Percentiles rank a stretch among this genome's conserved stretches.
Conservation (phyloP, 1,140 invertebrate species). For the Cardiocondyla obscurior region DNA sequence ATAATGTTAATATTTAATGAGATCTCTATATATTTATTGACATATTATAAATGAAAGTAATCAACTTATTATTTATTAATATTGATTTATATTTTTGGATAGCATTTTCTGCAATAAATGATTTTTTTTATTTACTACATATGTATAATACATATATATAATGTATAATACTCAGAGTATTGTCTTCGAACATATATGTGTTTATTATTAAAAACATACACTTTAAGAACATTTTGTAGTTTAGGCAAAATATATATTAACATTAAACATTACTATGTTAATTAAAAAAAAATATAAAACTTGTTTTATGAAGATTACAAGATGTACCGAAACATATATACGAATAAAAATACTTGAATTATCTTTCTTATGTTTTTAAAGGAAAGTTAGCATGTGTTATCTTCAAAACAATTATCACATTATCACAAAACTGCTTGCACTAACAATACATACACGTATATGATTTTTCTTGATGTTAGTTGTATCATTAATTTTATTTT, state of each 20-base stretch:
- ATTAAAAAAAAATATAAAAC: constrained; percentile 1
- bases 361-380: constrained; percentile 34
- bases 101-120: constrained; percentile 28
- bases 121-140: constrained; percentile 1
- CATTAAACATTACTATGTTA: constrained; percentile 36
- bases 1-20: constrained; percentile 61
- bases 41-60: constrained; percentile 25
- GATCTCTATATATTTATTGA: constrained; percentile 51
- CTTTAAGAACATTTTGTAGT: constrained; percentile 28
- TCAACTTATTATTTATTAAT: constrained; percentile 52
- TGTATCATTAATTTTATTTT: constrained; percentile 12
- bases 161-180: constrained; percentile 21
- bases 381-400: constrained; percentile 37
- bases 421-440: neutral
- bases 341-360: constrained; percentile 49
- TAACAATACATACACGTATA: constrained; percentile 27
- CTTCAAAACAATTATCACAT: constrained; percentile 1
- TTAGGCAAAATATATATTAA: constrained; percentile 17
- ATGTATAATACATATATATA: constrained; percentile 31
- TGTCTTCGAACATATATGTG: constrained; percentile 27
- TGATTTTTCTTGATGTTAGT: constrained; percentile 9
- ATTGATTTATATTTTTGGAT: constrained; percentile 37
- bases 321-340: constrained; percentile 38
- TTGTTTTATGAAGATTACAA: constrained; percentile 33
- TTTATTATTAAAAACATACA: constrained; percentile 42